Evolutionary conservation across 35 echinoderm and acorn worm species (phyloP).

Genomic region (Lytechinus pictus): DNA sequence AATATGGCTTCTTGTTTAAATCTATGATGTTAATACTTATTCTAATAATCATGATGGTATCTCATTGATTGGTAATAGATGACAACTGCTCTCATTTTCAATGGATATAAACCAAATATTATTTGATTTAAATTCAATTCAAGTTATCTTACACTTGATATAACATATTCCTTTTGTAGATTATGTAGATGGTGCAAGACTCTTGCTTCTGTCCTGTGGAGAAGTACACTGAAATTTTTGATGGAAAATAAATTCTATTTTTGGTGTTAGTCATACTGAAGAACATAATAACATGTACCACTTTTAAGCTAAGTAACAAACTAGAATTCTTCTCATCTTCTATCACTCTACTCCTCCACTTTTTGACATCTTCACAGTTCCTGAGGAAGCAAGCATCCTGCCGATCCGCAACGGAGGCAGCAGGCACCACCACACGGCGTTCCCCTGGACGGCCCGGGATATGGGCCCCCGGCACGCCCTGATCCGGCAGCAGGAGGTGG

Average conservation of each 20-base stretch:
- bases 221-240: neutral
- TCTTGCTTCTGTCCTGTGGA: neutral
- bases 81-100: no score
- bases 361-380: conserved; percentile 49
- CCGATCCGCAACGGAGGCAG: conserved; percentile 41
- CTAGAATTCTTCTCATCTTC: neutral
- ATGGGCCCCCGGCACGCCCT: conserved; percentile 66
- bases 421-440: conserved; percentile 48
- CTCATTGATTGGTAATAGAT: no score
- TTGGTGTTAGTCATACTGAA: neutral
- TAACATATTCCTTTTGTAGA: no score
- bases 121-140: no score
- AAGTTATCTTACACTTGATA: no score
- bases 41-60: no score
- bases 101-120: no score
- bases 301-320: neutral
- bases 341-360: neutral
- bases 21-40: no score
- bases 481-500: conserved; percentile 72
- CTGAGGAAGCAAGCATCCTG: conserved; percentile 71
- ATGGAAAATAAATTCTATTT: neutral
- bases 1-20: no score
- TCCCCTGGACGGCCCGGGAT: conserved; percentile 76
- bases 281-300: neutral
- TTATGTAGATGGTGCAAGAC: neutral